Evolutionary conservation across 2,113 vertebrate genomes (phyloP), one percentile per base, ranked within the genome.

Genomic region (Phodopus roborovskii): DNA sequence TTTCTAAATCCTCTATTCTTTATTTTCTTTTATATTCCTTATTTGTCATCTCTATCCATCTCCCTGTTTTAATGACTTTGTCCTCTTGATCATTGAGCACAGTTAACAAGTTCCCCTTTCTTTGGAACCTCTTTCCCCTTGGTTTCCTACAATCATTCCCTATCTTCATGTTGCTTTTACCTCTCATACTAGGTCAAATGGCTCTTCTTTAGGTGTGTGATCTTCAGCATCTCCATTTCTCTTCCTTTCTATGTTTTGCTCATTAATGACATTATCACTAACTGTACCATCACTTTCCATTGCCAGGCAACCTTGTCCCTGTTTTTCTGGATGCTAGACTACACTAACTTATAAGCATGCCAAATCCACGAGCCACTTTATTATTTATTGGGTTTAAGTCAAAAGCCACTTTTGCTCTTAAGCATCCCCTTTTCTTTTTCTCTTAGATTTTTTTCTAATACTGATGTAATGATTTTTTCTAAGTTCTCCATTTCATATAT

Each of bases 371-470:
- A 86, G 16, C 3, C 22, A 83, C 45, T 91, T 83, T 16, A 36
- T 13, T 78, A 24, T 94, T 96, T 78, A 92, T 89, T 86, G 10
- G 33, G 1, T 26, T 93, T 24, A 85, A 64, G 24, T 91, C 70
- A 94, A 94, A 91, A 86, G 74, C 70, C 92, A 68, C 70, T 28
- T 88, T 96, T 89, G 16, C 60, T 39, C 90, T 33, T 48, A 90
- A 90, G 84, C 45, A 88, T 48, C 13, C 22, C 66, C 16, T 81
- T 7, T 7, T 36, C 77, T 77, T 96, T 82, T 28, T 56, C 48
- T 94, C 66, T 82, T 26, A 78, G 92, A 56, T 58, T 19, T 48
- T 87, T 84, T 73, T 93, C 19, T 88, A 28, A 85, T 85, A 87
- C 53, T 36, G 48, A 9, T 11, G 20, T n/a, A 85, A 19, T 4